Evolutionary conservation across 2,113 vertebrate species (phyloP), one percentile per base, ranked within the genome.

Genomic region (Alexandromys fortis): DNA sequence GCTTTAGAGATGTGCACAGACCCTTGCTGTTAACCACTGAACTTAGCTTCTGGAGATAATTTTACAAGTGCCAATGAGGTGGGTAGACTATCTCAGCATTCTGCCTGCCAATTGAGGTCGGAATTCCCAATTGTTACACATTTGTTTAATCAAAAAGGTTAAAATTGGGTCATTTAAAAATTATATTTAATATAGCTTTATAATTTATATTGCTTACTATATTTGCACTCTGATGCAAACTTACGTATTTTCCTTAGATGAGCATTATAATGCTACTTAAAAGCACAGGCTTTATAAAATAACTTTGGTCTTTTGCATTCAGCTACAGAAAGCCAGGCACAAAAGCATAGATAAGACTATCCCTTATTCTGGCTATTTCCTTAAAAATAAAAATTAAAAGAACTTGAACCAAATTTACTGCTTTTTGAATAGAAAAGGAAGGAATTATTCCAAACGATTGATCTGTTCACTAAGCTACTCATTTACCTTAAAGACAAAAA

Each of bases 401-500:
- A 89, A 97, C 12, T 94, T 86, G 87, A 95, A 82, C 58, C 92
- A 95, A 97, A 96, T 93, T 98, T 98, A 98, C 78, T 68, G 86
- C 19, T 79, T 94, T 94, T 96, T 93, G 85, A 73, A 93, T 61
- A 97, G 94, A 5, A 78, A 17, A 96, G 86, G 91, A 88, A 96
- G 89, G 93, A 76, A 95, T 55, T 35, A 85, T 75, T 94, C 90
- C 92, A 96, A 98, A 79, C 95, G 95, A 93, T 76, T 89, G 67
- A 90, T 61, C 76, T 88, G 86, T 30, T 89, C 90, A 94, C 94
- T 95, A 86, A 55, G 92, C 65, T 83, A 92, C 86, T 68, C 13
- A 82, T 97, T 92, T 93, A 77, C 89, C 87, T 97, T 98, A 95
- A 97, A 86, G 91, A 96, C 96, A 97, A 94, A 98, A 98, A 96